Evolutionary conservation across 2,797 vertebrate genomes (phyloP), one percentile per base, ranked within the genome.

Genomic region (Coregonus ussuriensis): DNA sequence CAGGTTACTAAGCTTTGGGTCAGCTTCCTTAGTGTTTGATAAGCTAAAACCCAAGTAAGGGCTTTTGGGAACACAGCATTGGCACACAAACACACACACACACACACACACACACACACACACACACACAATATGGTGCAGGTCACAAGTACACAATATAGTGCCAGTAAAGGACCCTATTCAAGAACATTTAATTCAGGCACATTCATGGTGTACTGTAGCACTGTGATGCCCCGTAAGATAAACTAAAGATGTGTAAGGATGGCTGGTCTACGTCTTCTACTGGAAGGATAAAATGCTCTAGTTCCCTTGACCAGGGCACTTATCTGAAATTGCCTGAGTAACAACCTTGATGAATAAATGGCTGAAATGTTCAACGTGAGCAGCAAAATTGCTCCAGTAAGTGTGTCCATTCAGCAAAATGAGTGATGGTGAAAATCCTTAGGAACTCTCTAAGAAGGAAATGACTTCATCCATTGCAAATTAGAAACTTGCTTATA

Each of bases 261-360:
- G 37, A 71, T 21, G 54, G 35, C 71, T 79, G 53, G 72, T 76
- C 31, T 6, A 31, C 77, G 31, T 77, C 6, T 74, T 63, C 47
- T 59, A 59, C 41, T 47, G 41, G 41, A 47, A 59, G 54, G 59
- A 77, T 80, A 68, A 78, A 84, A 78, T 25, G 18, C 75, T 51
- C 80, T 7, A 1, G 21, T 83, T 79, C 31, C 84, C 83, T 87
- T 89, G 77, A 88, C 78, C 31, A 25, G 16, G 15, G n/a, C 76
- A 73, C 73, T 86, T 81, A 82, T 51, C 35, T 80, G 74, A 76
- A 80, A 87, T 78, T 79, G 73, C 72, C 82, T 76, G 78, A 79
- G 54, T 74, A 79, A 75, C 75, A 83, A 81, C 25, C 51, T 74
- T 71, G 76, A 84, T 83, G 83, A 83, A 87, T 76, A 84, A 86